Percentiles rank a stretch among this genome's conserved stretches.
phyloP scores from a whole-genome alignment of 2,888 invertebrate genomes.

The Phrixothrix hirtus region DNA sequence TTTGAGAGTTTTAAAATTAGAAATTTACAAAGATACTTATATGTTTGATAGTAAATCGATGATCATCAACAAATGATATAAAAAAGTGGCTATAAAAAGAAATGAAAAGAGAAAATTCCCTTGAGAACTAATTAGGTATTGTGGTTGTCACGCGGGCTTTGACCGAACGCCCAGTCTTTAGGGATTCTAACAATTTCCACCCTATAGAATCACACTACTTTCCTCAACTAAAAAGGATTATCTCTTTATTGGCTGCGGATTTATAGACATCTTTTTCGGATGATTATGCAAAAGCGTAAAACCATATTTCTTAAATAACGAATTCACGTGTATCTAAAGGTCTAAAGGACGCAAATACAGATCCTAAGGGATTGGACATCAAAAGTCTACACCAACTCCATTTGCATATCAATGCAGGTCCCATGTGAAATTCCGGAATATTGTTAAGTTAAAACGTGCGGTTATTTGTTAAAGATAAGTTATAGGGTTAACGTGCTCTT shows the following conservation, averaged over 20 bases:
- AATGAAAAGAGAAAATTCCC: constrained; percentile 35
- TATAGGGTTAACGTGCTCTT: no score
- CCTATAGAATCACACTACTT: constrained; percentile 20
- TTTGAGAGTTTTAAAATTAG: background rate
- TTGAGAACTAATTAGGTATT: constrained; percentile 42
- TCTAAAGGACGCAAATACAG: constrained; percentile 18
- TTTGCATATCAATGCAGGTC: constrained; percentile 26
- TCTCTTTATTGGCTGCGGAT: no score
- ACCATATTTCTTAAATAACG: no score
- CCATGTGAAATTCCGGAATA: constrained; percentile 25
- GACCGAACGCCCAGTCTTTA: constrained; percentile 34
- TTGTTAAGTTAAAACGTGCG: constrained; percentile 23
- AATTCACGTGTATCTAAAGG: no score
- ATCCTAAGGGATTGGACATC: constrained; percentile 22
- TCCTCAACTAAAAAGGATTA: constrained; percentile 6
- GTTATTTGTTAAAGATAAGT: constrained; percentile 16
- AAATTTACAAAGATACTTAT: background rate
- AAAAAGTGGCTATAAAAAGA: constrained; percentile 35
- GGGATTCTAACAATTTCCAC: constrained; percentile 31
- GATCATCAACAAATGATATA: constrained; percentile 30
- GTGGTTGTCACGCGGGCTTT: constrained; percentile 41
- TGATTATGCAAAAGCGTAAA: no score
- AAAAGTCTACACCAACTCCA: constrained; percentile 25
- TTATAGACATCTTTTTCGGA: no score
- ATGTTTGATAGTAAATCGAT: constrained; percentile 3